These are phyloP conservation scores for Picus viridis DNA, from an alignment of 2,797 vertebrate species.

Conservation along the genomic window DNA sequence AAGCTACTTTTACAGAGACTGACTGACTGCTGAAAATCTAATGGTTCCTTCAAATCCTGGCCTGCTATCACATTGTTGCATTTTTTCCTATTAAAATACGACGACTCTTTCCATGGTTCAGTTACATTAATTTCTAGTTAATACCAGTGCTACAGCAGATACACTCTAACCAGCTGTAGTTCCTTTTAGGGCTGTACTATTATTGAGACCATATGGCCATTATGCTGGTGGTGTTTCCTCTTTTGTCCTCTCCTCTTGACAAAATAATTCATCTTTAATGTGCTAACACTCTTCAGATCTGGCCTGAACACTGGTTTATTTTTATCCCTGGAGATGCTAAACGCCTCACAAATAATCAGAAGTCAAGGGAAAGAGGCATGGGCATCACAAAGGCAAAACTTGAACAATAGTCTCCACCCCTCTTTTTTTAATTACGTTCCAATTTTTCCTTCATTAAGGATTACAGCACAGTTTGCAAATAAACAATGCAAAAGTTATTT, in stretches of 20 bases:
- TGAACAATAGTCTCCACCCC: background rate
- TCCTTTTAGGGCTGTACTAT: slow-evolving; percentile 44
- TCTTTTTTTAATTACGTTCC: no score
- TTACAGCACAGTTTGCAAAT: slow-evolving; percentile 8
- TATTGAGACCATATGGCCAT: slow-evolving; percentile 72
- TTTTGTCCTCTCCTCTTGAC: slow-evolving; percentile 58
- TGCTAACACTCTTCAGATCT: slow-evolving; percentile 50
- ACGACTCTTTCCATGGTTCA: slow-evolving; percentile 31
- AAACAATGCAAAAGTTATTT: background rate
- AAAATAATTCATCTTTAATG: slow-evolving; percentile 64
- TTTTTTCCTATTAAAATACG: slow-evolving; percentile 62
- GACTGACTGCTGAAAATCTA: slow-evolving; percentile 1
- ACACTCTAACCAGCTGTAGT: slow-evolving; percentile 68
- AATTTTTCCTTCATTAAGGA: background rate
- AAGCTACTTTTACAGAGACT: background rate
- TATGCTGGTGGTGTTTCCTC: slow-evolving; percentile 49
- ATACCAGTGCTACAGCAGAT: slow-evolving; percentile 60
- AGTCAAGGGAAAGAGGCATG: background rate
- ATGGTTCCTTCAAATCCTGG: slow-evolving; percentile 38
- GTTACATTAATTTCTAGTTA: slow-evolving; percentile 56
- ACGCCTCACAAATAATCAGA: background rate
- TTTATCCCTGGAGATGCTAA: slow-evolving; percentile 23
- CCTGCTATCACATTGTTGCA: slow-evolving; percentile 48
- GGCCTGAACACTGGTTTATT: slow-evolving; percentile 15
- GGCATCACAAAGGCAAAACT: background rate